Evolutionary conservation across 2,888 invertebrate genomes (phyloP), one percentile per base, ranked within the genome.

Genomic region (Homarus gammarus): DNA sequence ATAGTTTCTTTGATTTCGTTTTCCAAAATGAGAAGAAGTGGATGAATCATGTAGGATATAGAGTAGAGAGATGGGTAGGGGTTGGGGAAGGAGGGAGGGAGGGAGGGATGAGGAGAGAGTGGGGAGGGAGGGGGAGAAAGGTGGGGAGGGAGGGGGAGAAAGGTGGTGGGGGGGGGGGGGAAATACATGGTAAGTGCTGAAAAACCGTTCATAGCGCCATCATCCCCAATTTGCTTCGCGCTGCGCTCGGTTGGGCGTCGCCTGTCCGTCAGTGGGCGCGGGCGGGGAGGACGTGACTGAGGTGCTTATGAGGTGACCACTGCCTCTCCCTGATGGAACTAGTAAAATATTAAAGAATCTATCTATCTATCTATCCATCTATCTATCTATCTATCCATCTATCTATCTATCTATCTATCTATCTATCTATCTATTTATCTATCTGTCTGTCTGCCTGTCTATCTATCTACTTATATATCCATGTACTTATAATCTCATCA

Each of bases 191-290:
- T 73, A 73, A 73, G 38, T 73, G 33, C 27, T 78, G 33, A 49
- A 78, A 78, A 78, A n/a, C 49, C 31, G 27, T 49, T 44, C 49
- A 78, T 78, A 78, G 49, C 77, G 49, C 31, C 44, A 78, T 78
- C 77, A 49, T 40, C 27, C n/a, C 77, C 77, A 78, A 78, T 78
- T 78, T 78, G 77, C 77, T n/a, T 78, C 27, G 77, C 49, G 49
- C 44, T 49, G 44, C 44, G 44, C 8, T n/a, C n/a, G 44, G 77
- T 40, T 49, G 40, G 31, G 22, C 77, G n/a, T 27, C 49, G 10
- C 27, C 77, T 78, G 77, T 49, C 77, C 44, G 12, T 78, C 77
- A 78, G 49, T 49, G 15, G 40, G n/a, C 44, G 51, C 77, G 77
- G 49, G 27, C 49, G n/a, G n/a, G 10, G 77, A 1, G 8, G 12